Evolutionary conservation across 2,797 vertebrate species (phyloP), one percentile per base, ranked within the genome.

Genomic region (Pteropus rufus): DNA sequence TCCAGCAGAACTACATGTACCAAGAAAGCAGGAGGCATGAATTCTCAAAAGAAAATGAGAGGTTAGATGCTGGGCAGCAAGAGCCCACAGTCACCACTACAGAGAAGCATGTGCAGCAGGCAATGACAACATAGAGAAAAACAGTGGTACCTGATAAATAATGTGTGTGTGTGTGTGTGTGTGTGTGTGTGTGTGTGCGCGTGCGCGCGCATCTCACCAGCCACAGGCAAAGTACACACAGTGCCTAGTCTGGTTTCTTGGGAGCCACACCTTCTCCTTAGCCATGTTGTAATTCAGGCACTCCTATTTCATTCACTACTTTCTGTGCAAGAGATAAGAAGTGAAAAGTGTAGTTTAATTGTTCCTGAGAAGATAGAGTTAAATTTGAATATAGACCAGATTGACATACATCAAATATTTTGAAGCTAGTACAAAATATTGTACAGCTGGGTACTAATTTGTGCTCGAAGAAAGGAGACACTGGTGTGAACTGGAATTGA

Each of bases 361-460:
- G 69, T 90, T 93, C 91, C 83, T 26, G 70, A 92, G 67, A 77
- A 94, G 60, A 84, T 95, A 65, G 34, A 52, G 41, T 77, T 77
- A 91, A 36, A 69, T 36, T 73, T 44, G 46, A 82, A 81, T 62
- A 83, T 9, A 76, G 69, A 52, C n/a, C 54, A 93, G 69, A 94
- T 4, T 56, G 64, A 93, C 81, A 93, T 34, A 49, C 79, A 90
- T 56, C 87, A 64, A 91, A 80, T 72, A 60, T 81, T 96, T 76
- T 80, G 56, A 88, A 91, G 39, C 12, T 73, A 70, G n/a, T 82
- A 92, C 54, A 64, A 87, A 95, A 77, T 46, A 60, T 69, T 52
- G 21, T 54, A 34, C 26, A 89, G 69, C 31, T 67, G 60, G 44
- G 39, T 62, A 34, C 10, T 67, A 67, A 77, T 62, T 91, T 86